These are phyloP conservation scores for Melanargia galathea DNA, from an alignment of 2,888 invertebrate species.

Conservation along the genomic window DNA sequence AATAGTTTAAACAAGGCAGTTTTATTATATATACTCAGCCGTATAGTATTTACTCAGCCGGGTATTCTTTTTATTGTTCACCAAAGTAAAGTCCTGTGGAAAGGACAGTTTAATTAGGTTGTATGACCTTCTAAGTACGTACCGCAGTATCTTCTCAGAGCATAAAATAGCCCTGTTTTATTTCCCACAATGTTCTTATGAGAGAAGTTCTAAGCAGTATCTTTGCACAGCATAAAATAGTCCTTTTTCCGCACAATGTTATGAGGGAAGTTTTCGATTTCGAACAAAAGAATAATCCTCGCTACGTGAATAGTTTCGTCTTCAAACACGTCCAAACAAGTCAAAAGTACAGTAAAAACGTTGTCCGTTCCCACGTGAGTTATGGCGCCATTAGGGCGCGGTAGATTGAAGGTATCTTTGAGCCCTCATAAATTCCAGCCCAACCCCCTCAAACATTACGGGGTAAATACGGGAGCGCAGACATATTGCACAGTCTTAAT, in stretches of 20 bases:
- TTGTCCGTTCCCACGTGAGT: slow-evolving; percentile 33
- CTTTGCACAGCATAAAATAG: no score
- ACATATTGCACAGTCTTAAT: slow-evolving; percentile 24
- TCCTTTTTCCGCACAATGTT: background rate
- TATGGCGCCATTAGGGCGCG: slow-evolving; percentile 38
- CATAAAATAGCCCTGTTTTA: no score
- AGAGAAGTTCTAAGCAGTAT: no score
- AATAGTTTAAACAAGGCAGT: no score
- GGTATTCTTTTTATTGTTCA: no score
- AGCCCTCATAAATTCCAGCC: slow-evolving; percentile 37
- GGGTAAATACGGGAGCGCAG: slow-evolving; percentile 35
- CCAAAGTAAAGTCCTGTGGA: no score
- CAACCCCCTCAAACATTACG: slow-evolving; percentile 35
- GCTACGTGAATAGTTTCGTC: background rate
- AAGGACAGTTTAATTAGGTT: no score
- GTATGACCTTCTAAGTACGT: no score
- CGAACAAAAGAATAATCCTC: background rate
- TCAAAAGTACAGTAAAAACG: slow-evolving; percentile 20
- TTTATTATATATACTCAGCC: no score
- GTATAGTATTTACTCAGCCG: no score
- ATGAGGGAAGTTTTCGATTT: background rate
- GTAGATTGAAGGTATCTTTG: slow-evolving; percentile 40
- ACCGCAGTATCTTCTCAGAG: no score
- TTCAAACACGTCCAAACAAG: slow-evolving; percentile 6
- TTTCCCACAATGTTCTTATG: no score